Evolutionary conservation across 2,888 invertebrate genomes (phyloP), one percentile per base, ranked within the genome.

Genomic region (Trachelus troglodyta): DNA sequence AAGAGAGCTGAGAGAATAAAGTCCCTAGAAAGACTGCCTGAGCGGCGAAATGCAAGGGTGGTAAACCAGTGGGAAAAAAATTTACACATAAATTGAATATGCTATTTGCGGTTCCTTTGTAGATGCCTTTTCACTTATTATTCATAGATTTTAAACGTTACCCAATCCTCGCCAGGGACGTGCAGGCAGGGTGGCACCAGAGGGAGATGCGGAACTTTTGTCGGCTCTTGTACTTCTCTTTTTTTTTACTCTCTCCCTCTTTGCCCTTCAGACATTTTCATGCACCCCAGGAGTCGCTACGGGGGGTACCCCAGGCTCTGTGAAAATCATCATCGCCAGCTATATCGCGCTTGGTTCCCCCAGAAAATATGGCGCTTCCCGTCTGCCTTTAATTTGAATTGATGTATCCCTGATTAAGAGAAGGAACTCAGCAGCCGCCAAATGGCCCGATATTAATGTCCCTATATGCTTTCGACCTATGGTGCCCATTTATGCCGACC

Each of bases 331-430:
- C 34, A 31, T 34, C 31, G 31, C 71, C 30, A 11, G 71, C 71
- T 31, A 34, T 33, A 34, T 31, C 71, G 31, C 1, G 30, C 31
- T 34, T 15, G 71, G 30, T 31, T 71, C 71, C 71, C 71, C 31
- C 12, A 34, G 34, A 74, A 79, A 79, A 80, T 81, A 79, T 37
- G 73, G 69, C 33, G 78, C 78, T 76, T 78, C 69, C 78, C 78
- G 56, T 56, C 56, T 56, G 23, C 71, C 77, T 77, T 69, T 81
- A 80, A 82, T 82, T 82, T 78, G 77, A 81, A 82, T 81, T 82
- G 79, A 82, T 81, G 81, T 78, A 76, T 80, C 68, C 78, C 79
- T 82, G 79, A 82, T 82, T 81, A 80, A 80, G 78, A 79, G 78
- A 82, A 81, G 75, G 31, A 34, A 71, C 71, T 68, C 73, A 37